Conservation (phyloP, 2,113 vertebrate species). For the Erythrocercus mccallii region DNA sequence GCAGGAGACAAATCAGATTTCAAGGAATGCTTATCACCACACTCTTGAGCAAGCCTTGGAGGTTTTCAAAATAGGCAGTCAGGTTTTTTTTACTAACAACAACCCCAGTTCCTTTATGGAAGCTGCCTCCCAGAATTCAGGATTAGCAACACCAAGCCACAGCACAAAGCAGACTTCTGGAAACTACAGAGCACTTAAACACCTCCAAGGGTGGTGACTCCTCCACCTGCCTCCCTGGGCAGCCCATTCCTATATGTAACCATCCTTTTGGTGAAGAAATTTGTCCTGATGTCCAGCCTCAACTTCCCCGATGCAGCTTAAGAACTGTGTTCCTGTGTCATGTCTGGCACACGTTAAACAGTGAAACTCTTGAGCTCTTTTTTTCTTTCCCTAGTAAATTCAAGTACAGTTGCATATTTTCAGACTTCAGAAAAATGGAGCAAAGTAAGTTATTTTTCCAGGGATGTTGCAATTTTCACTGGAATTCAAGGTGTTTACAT, state of each 20-base stretch:
- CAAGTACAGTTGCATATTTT: background rate
- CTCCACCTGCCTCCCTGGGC: background rate
- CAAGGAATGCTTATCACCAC: background rate
- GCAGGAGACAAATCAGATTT: background rate
- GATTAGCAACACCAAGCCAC: background rate
- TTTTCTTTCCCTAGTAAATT: background rate
- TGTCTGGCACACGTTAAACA: rapidly evolving
- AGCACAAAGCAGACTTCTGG: background rate
- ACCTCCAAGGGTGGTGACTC: background rate
- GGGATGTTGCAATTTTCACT: background rate
- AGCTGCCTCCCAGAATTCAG: background rate
- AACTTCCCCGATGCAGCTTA: background rate
- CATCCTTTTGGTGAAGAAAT: background rate
- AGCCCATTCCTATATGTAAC: background rate
- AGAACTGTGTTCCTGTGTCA: background rate
- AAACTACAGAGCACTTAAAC: background rate
- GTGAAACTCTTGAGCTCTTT: background rate
- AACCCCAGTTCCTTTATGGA: background rate
- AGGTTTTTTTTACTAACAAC: background rate
- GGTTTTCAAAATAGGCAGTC: background rate
- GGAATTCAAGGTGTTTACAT: background rate
- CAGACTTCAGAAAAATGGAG: background rate
- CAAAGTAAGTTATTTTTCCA: background rate
- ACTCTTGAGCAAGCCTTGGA: background rate
- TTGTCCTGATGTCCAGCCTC: background rate